Evolutionary conservation across 2,888 invertebrate species (phyloP).

Genomic region (Brachylomia viminalis): DNA sequence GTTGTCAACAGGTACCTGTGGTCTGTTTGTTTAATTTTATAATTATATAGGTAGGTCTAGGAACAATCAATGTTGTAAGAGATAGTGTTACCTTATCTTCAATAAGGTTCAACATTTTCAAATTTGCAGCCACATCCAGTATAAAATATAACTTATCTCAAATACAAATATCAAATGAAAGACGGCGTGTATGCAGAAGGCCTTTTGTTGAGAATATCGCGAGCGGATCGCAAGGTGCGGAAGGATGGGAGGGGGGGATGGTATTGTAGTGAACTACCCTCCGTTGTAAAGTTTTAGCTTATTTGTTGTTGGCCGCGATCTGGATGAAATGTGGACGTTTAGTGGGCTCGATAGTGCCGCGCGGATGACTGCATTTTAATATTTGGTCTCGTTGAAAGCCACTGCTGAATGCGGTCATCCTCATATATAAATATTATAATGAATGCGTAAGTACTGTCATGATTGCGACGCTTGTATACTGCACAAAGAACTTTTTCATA

Average conservation of each 20-base stretch:
- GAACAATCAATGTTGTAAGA: not conserved
- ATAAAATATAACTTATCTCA: constrained; percentile 46
- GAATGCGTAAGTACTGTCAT: not conserved
- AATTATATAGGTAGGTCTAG: not conserved
- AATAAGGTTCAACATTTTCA: not conserved
- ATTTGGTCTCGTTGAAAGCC: constrained; percentile 17
- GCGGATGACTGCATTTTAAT: constrained; percentile 51
- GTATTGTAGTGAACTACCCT: constrained; percentile 56
- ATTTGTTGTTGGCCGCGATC: constrained; percentile 50
- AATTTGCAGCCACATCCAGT: constrained; percentile 54
- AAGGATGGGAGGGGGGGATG: not conserved
- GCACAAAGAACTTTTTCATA: not conserved
- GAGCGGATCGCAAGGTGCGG: constrained; percentile 14
- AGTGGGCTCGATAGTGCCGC: constrained; percentile 49
- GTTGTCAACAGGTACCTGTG: not conserved
- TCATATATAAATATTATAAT: constrained; percentile 5
- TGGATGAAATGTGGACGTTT: constrained; percentile 52
- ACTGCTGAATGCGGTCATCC: not conserved
- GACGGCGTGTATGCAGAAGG: constrained; percentile 58
- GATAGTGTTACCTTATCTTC: not conserved
- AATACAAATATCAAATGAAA: constrained; percentile 66
- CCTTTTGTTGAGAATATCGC: constrained; percentile 66
- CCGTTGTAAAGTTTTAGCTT: constrained; percentile 58
- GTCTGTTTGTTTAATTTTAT: not conserved
- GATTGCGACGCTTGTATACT: not conserved